phyloP scores from a whole-genome alignment of 2,113 vertebrate genomes.

The Mirza zaza region DNA sequence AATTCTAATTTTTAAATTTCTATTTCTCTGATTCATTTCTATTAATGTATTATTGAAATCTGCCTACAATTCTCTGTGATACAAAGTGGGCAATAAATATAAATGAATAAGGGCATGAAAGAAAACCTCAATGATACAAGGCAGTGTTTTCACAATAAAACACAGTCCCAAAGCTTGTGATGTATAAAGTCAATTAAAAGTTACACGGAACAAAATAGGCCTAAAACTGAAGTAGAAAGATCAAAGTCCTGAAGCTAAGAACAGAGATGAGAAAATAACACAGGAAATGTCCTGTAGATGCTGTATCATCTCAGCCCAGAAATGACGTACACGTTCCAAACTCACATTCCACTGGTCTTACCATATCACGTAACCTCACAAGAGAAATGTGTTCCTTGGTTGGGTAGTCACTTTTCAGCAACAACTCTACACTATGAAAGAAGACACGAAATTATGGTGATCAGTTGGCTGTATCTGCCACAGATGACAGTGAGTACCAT shows the following conservation, averaged over 20 bases:
- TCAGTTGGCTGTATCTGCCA: background rate
- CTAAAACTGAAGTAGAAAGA: background rate
- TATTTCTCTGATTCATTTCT: constrained; percentile 14
- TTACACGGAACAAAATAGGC: background rate
- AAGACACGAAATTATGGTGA: background rate
- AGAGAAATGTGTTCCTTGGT: background rate
- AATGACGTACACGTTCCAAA: background rate
- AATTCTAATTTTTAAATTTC: background rate
- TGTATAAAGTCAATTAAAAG: background rate
- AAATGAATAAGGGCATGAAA: background rate
- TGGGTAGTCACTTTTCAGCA: background rate
- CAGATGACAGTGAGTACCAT: background rate
- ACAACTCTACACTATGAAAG: background rate
- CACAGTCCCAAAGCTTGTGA: background rate
- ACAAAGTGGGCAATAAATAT: background rate
- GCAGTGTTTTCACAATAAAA: background rate
- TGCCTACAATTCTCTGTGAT: background rate
- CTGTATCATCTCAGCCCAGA: background rate
- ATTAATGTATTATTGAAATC: background rate
- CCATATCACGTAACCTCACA: background rate
- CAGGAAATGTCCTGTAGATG: background rate
- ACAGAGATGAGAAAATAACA: background rate
- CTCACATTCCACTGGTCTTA: background rate
- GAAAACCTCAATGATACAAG: background rate
- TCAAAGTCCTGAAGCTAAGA: background rate